Evolutionary conservation across 2,797 vertebrate species (phyloP), one percentile per base, ranked within the genome.

Genomic region (Onychomys leucogaster): DNA sequence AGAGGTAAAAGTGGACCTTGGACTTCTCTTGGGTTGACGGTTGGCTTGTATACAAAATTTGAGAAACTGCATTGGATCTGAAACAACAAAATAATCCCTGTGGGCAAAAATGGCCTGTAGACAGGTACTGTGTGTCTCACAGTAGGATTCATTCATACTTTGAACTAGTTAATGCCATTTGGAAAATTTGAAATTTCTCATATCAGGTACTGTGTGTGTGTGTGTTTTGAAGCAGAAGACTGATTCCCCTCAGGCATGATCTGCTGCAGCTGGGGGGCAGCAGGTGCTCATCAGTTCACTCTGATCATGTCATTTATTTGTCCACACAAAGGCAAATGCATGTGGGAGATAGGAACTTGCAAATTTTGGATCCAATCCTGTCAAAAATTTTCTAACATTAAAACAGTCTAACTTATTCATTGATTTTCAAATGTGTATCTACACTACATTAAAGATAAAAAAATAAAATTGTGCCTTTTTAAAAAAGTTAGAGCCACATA

Each of bases 361-460:
- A 21, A 77, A 76, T 23, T 89, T 34, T 57, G 19, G 21, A 93
- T 59, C 57, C 43, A 23, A 43, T 14, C 1, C 29, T 75, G 49
- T 91, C 37, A 55, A 52, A 82, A 83, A 17, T 46, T 43, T 82
- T 52, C 78, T 88, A 41, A 94, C 67, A 46, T 65, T 76, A 61
- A 65, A 89, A 94, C 77, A 67, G 43, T 43, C n/a, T 75, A 52
- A 43, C 71, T 52, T 43, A 75, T 37, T 27, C 52, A 6, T 43
- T 89, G 82, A 52, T 91, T 96, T 92, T 80, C 25, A 91, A 89
- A 90, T 43, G 14, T n/a, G 46, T 41, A 85, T 63, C 19, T 67
- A 81, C 13, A 55, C 32, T 57, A 37, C 75, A 77, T 32, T 81
- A 43, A 90, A 85, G 73, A 90, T 41, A 77, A 85, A 78, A 84